phyloP scores from a whole-genome alignment of 2,113 vertebrate species.

The Penelope pileata region DNA sequence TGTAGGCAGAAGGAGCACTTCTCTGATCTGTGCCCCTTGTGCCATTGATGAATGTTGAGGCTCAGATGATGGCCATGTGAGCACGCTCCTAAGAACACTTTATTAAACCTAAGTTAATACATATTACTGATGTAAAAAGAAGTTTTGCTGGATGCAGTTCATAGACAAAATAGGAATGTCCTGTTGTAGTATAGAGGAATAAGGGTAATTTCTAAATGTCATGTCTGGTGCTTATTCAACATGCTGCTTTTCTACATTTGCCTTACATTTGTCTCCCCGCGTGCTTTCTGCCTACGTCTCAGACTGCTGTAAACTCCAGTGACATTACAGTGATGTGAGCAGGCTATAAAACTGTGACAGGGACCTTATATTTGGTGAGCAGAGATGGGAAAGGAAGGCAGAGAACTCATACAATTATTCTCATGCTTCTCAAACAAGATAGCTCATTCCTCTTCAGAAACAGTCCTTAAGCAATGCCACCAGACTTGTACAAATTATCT shows the following conservation, averaged over 20 bases:
- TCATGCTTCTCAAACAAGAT: background rate
- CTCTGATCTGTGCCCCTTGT: background rate
- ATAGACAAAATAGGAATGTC: background rate
- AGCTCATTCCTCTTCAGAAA: background rate
- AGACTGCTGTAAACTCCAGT: background rate
- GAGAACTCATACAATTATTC: background rate
- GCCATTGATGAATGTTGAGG: fast-evolving
- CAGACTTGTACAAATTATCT: background rate
- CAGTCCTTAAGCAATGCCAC: background rate
- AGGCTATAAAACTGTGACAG: background rate
- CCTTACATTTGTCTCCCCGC: background rate
- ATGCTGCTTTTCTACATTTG: background rate
- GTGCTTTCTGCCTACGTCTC: background rate
- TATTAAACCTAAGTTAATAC: background rate
- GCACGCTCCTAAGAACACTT: background rate
- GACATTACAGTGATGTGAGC: background rate
- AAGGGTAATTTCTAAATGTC: background rate
- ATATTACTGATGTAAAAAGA: background rate
- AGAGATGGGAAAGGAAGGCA: background rate
- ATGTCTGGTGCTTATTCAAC: background rate
- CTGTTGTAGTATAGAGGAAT: background rate
- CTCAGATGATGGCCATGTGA: background rate
- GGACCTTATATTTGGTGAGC: background rate
- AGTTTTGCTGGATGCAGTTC: background rate
- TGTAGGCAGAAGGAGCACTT: background rate